Evolutionary conservation across 2,888 invertebrate genomes (phyloP).

Genomic region (Alentia gelatinosa): DNA sequence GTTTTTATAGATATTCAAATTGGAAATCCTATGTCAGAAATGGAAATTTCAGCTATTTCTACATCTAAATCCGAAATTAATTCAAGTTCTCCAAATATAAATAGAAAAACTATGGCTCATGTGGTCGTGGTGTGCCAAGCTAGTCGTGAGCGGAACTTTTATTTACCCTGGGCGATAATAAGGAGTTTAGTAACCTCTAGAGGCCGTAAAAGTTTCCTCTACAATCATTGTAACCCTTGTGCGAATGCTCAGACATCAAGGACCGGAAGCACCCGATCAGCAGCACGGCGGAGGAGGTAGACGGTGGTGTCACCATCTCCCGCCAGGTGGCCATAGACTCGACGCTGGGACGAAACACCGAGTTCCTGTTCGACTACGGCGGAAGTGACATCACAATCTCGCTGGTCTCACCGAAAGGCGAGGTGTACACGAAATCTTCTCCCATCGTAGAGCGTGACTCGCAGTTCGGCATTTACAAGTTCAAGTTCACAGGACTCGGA

Average conservation of each 20-base stretch:
- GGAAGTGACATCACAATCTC: neutral
- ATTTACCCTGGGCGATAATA: too few species aligned
- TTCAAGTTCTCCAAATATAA: too few species aligned
- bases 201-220: neutral
- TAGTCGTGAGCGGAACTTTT: too few species aligned
- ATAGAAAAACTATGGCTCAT: too few species aligned
- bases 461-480: conserved; percentile 54
- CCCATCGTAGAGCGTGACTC: conserved; percentile 23
- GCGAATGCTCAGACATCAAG: conserved; percentile 55
- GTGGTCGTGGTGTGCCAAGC: too few species aligned
- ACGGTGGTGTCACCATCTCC: neutral
- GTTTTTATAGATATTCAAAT: too few species aligned
- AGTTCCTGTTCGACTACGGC: conserved; percentile 59
- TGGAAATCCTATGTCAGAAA: too few species aligned
- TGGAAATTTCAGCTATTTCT: too few species aligned
- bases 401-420: conserved; percentile 57
- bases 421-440: neutral
- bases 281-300: conserved; percentile 50
- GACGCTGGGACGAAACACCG: conserved; percentile 78
- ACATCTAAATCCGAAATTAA: too few species aligned
- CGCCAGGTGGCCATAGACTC: conserved; percentile 84
- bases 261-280: conserved; percentile 47
- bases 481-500: conserved; percentile 26
- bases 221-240: neutral
- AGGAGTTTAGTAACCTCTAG: too few species aligned